These are phyloP conservation scores for Pollachius pollachius DNA, from an alignment of 2,113 vertebrate genomes.

Conservation along the genomic window DNA sequence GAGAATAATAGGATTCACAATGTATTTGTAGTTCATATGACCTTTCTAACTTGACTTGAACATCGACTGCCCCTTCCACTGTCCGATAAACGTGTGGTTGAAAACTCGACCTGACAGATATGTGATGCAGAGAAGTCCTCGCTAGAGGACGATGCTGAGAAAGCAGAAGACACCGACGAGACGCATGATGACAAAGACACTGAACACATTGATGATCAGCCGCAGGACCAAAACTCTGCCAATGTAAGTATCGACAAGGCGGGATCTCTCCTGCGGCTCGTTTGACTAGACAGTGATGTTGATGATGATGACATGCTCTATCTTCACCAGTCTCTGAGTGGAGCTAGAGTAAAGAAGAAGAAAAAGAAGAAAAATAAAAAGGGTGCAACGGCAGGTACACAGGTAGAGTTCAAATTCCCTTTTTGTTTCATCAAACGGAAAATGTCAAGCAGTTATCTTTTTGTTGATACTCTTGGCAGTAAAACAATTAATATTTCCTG, in stretches of 20 bases:
- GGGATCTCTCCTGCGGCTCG: not conserved
- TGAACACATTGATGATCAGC: constrained; percentile 23
- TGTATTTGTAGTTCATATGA: too few relatives aligned
- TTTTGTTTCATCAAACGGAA: too few relatives aligned
- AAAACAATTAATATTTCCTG: too few relatives aligned
- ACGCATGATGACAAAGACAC: constrained; percentile 17
- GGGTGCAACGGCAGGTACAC: constrained; percentile 60
- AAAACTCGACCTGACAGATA: constrained; percentile 54
- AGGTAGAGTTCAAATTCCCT: constrained; percentile 61
- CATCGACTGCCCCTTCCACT: not conserved
- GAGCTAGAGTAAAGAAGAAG: constrained; percentile 80
- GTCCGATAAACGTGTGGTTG: not conserved
- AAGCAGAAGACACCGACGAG: constrained; percentile 25
- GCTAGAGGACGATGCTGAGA: constrained; percentile 51
- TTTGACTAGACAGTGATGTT: not conserved
- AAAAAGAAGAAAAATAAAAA: constrained; percentile 93
- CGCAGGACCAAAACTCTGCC: constrained; percentile 23
- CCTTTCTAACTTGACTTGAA: too few relatives aligned
- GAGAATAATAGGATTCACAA: too few relatives aligned
- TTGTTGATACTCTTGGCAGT: too few relatives aligned
- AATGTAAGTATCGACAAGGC: constrained; percentile 36
- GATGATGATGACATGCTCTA: not conserved
- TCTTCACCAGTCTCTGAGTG: constrained; percentile 44
- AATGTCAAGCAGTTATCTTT: too few relatives aligned
- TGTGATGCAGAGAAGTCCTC: constrained; percentile 55